These are phyloP conservation scores for Pecten maximus DNA, from an alignment of 2,888 invertebrate species.

Conservation along the genomic window DNA sequence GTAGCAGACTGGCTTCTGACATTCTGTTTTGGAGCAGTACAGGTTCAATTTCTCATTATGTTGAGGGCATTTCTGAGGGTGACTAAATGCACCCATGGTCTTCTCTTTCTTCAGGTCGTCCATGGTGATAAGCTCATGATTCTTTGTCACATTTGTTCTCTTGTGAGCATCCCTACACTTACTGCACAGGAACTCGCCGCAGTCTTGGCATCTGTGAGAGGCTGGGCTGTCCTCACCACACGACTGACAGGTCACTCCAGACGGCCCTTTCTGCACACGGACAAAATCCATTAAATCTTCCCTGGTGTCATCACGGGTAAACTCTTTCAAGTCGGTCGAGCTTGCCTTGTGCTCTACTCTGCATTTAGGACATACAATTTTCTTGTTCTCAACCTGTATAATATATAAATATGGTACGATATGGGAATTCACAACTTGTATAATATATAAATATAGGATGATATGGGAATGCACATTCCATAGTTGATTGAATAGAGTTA, in stretches of 20 bases:
- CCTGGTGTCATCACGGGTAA: conserved; percentile 50
- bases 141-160: conserved; percentile 39
- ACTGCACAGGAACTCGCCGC: conserved; percentile 48
- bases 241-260: conserved; percentile 43
- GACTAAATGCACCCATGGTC: conserved; percentile 43
- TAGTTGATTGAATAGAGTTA: no score
- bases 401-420: no score
- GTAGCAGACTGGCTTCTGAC: conserved; percentile 54
- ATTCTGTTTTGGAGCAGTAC: conserved; percentile 47
- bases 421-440: no score
- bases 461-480: no score
- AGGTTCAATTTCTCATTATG: conserved; percentile 46
- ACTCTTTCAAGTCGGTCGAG: conserved; percentile 24
- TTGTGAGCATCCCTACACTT: conserved; percentile 48
- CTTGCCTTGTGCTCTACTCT: conserved; percentile 38
- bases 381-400: not conserved
- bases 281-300: conserved; percentile 54
- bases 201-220: conserved; percentile 47
- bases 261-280: conserved; percentile 49
- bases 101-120: conserved; percentile 45
- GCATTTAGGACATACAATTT: conserved; percentile 45
- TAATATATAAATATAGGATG: no score
- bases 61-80: conserved; percentile 41
- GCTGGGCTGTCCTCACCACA: conserved; percentile 41
- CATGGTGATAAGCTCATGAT: conserved; percentile 42